These are phyloP conservation scores for Nicator chloris DNA, from an alignment of 2,113 vertebrate species.

Conservation along the genomic window DNA sequence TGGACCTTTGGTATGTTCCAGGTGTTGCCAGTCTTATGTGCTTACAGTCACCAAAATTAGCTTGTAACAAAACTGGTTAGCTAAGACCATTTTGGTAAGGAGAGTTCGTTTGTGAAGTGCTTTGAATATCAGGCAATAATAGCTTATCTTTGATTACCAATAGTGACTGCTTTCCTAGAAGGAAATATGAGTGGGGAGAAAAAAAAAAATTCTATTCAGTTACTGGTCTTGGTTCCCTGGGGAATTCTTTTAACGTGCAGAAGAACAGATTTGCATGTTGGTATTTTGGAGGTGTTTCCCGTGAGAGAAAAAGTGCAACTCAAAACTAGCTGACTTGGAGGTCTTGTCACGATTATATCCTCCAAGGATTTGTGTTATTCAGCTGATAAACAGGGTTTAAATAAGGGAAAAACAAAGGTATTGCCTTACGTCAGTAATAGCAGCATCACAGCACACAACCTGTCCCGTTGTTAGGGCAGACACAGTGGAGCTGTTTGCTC, in stretches of 20 bases:
- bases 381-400: not conserved
- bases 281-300: not conserved
- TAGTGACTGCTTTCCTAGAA: not conserved
- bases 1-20: not conserved
- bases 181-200: not conserved
- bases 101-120: not conserved
- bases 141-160: not conserved
- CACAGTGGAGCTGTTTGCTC: not conserved
- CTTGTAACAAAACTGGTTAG: not conserved
- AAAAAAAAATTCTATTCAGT: not conserved
- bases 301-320: not conserved
- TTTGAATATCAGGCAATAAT: not conserved
- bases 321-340: not conserved
- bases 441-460: not conserved
- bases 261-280: conserved; percentile 7
- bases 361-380: not conserved
- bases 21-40: not conserved
- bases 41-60: not conserved
- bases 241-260: conserved; percentile 12
- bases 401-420: not conserved
- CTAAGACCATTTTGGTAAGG: not conserved
- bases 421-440: not conserved
- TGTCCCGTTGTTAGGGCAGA: not conserved
- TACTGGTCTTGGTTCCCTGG: not conserved
- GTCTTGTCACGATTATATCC: not conserved